These are phyloP conservation scores for Euura saliciscinereae DNA, from an alignment of 1,140 invertebrate species.

Conservation along the genomic window DNA sequence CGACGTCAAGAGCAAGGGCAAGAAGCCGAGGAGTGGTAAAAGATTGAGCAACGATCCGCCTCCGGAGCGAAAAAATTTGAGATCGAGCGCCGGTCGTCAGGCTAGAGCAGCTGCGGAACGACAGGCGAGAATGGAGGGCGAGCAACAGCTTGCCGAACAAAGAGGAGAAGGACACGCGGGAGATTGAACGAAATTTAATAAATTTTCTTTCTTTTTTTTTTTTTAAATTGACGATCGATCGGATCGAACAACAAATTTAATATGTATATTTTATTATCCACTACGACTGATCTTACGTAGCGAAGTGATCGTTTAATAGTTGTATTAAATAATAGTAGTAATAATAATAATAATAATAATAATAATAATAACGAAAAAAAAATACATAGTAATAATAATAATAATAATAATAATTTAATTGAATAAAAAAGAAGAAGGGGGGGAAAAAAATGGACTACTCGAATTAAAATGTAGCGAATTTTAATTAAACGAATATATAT, in stretches of 20 bases:
- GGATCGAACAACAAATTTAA: too few relatives aligned
- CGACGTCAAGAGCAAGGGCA: conserved; percentile 48
- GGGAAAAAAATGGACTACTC: neutral
- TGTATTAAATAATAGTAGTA: too few relatives aligned
- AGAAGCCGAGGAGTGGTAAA: conserved; percentile 52
- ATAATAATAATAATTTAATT: too few relatives aligned
- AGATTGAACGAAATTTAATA: conserved; percentile 37
- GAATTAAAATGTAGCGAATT: neutral
- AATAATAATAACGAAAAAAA: too few relatives aligned
- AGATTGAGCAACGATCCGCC: conserved; percentile 51
- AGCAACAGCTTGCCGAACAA: conserved; percentile 36
- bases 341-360: too few relatives aligned
- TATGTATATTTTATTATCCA: neutral
- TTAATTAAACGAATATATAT: neutral
- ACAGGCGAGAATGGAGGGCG: conserved; percentile 54
- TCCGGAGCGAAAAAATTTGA: conserved; percentile 55
- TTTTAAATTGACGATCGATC: too few relatives aligned
- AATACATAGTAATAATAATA: too few relatives aligned
- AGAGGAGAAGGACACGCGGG: conserved; percentile 41
- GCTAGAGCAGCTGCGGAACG: conserved; percentile 56
- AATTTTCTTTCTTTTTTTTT: neutral
- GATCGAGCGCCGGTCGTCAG: conserved; percentile 57
- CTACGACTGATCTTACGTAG: conserved; percentile 4
- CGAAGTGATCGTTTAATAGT: neutral
- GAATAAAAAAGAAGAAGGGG: neutral